Evolutionary conservation across 1,140 invertebrate species (phyloP).

Genomic region (Zaprionus camerounensis): DNA sequence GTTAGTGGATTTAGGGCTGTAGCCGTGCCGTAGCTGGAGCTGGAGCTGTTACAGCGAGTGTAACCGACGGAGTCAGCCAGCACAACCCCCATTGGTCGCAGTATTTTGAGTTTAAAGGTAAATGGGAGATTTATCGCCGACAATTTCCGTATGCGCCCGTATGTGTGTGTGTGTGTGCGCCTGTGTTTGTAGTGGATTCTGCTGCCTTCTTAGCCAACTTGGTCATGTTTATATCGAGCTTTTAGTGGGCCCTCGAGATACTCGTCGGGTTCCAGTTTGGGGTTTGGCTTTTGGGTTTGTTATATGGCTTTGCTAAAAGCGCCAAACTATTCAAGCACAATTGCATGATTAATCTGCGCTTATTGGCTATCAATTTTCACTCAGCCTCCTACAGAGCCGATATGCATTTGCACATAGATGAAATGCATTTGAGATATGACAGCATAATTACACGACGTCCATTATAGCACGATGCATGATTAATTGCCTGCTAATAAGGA

Average conservation of each 20-base stretch:
- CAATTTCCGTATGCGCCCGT: constrained; percentile 58
- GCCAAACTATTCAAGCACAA: constrained; percentile 59
- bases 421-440: constrained; percentile 64
- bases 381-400: constrained; percentile 6
- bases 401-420: constrained; percentile 68
- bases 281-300: constrained; percentile 19
- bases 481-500: constrained; percentile 72
- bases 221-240: constrained; percentile 72
- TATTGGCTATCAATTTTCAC: constrained; percentile 73
- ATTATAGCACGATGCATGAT: constrained; percentile 61
- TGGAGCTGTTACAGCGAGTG: constrained; percentile 36
- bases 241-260: constrained; percentile 74
- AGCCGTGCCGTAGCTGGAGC: constrained; percentile 55
- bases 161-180: constrained; percentile 22
- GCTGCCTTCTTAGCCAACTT: constrained; percentile 54
- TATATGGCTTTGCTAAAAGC: constrained; percentile 50
- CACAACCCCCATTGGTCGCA: constrained; percentile 48
- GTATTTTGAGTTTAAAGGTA: constrained; percentile 81
- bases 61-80: constrained; percentile 27
- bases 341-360: constrained; percentile 74
- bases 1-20: constrained; percentile 78
- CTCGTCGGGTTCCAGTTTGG: not conserved
- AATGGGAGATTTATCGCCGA: constrained; percentile 78
- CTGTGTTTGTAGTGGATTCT: constrained; percentile 28
- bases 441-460: constrained; percentile 61